Percentiles rank a stretch among this genome's conserved stretches.
phyloP scores from a whole-genome alignment of 2,113 vertebrate species.

The Herpetotheres cachinnans region DNA sequence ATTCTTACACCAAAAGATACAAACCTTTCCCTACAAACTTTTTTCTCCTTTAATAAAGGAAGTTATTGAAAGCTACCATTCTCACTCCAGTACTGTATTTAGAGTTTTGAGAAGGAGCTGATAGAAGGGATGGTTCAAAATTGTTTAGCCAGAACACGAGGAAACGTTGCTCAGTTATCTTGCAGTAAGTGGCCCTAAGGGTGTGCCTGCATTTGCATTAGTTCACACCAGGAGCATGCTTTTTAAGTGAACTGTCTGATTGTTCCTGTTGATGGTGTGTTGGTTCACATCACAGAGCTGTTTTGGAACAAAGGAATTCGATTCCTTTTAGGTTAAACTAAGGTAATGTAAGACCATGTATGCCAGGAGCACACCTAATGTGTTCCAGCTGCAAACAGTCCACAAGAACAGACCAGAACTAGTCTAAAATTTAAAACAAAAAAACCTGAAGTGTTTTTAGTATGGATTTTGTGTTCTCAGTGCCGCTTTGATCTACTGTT shows the following conservation, averaged over 20 bases:
- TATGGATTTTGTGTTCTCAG: background rate
- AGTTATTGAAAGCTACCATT: background rate
- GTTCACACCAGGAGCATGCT: background rate
- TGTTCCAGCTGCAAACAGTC: background rate
- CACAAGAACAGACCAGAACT: background rate
- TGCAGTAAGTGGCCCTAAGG: background rate
- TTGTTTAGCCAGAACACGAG: background rate
- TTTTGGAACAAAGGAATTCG: background rate
- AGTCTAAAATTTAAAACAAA: background rate
- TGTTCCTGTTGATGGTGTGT: background rate
- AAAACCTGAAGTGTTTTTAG: background rate
- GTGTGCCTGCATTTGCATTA: background rate
- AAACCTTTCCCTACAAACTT: background rate
- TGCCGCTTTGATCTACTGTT: background rate
- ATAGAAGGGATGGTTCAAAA: background rate
- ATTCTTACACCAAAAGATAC: background rate
- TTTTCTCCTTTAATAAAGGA: background rate
- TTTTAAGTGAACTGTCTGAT: background rate
- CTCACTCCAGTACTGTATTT: background rate
- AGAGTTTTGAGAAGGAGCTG: background rate
- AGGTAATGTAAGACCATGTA: background rate
- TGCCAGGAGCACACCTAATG: background rate
- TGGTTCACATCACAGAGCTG: background rate
- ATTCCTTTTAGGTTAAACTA: slow-evolving; percentile 12
- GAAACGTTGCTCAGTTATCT: background rate